Percentiles rank a stretch among this genome's conserved stretches.
Evolutionary conservation across 2,888 invertebrate genomes (phyloP).

Genomic region (Pristionchus entomophagus): DNA sequence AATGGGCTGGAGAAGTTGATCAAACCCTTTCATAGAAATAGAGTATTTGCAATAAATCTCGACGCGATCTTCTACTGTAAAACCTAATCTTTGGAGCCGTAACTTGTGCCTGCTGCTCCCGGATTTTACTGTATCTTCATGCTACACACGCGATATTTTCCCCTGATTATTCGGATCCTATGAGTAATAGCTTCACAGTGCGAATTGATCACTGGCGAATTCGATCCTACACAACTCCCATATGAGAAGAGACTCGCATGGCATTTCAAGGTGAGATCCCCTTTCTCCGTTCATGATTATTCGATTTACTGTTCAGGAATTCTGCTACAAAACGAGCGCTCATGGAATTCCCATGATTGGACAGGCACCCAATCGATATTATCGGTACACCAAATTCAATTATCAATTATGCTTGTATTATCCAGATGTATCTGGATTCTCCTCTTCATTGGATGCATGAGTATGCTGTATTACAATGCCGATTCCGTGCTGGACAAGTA

Average conservation of each 20-base stretch:
- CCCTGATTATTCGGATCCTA: no score
- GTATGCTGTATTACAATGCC: slow-evolving; percentile 68
- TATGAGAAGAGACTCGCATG: slow-evolving; percentile 57
- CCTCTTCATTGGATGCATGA: slow-evolving; percentile 62
- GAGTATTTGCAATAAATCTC: no score
- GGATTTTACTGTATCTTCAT: no score
- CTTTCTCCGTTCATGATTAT: neutral
- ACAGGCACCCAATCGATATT: slow-evolving; percentile 67
- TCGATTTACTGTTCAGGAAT: slow-evolving; percentile 61
- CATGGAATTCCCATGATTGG: slow-evolving; percentile 73
- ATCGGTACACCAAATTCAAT: slow-evolving; percentile 57
- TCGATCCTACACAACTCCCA: slow-evolving; percentile 69
- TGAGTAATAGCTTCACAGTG: no score
- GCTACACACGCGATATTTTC: no score
- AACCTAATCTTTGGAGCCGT: no score
- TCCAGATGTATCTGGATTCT: slow-evolving; percentile 66
- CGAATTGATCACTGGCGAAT: slow-evolving; percentile 70
- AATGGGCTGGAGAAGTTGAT: no score
- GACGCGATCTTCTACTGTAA: no score
- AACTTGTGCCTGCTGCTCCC: no score
- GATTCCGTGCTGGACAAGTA: slow-evolving; percentile 68
- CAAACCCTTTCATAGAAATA: no score
- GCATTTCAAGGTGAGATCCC: slow-evolving; percentile 26
- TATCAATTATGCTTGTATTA: no score
- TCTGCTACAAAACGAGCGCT: slow-evolving; percentile 71